A percentile compares a stretch with the other conserved stretches of the same genome.
These are phyloP conservation scores for Amphiura filiformis DNA, from an alignment of 35 echinoderm and acorn worm genomes.

Conservation along the genomic window DNA sequence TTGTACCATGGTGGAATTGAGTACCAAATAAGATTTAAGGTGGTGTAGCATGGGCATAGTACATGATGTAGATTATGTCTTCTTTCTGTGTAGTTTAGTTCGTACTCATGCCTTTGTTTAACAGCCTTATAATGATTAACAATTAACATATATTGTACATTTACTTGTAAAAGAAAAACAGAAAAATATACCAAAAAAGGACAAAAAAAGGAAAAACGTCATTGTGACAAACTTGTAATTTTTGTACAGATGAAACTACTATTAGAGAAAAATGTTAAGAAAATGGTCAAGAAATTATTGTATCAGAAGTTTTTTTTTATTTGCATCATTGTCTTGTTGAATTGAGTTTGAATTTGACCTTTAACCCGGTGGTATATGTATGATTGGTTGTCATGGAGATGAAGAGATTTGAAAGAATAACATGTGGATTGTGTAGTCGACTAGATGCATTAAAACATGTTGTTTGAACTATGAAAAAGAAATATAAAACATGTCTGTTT, in stretches of 20 bases:
- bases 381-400: neutral
- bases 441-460: constrained; percentile 2
- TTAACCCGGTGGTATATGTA: neutral
- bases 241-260: neutral
- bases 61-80: neutral
- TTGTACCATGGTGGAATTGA: neutral
- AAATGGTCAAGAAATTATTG: neutral
- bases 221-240: neutral
- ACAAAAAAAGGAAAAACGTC: neutral
- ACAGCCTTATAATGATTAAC: neutral
- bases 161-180: neutral
- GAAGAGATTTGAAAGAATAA: neutral
- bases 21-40: neutral
- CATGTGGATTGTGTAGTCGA: constrained; percentile 7
- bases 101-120: neutral
- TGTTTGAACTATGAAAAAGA: neutral
- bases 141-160: neutral
- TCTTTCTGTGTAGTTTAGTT: neutral
- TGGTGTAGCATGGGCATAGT: neutral
- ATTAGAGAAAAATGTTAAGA: neutral
- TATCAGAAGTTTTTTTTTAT: neutral
- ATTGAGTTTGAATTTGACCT: neutral
- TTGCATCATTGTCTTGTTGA: constrained; percentile 7
- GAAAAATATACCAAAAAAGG: neutral
- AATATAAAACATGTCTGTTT: too few relatives aligned